Conservation (phyloP, 1,140 invertebrate species). For the Popillia japonica region DNA sequence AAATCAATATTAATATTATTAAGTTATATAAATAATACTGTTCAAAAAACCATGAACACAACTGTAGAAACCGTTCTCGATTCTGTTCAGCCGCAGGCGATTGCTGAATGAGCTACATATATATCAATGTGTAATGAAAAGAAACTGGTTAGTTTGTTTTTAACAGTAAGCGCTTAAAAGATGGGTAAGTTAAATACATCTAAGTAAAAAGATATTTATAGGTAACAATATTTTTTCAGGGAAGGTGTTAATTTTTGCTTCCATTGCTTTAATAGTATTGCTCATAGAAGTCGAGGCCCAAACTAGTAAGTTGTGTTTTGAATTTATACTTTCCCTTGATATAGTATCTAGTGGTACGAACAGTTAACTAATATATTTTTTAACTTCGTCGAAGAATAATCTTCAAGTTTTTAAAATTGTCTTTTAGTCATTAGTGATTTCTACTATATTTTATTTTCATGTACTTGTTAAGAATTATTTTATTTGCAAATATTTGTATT, state of each 20-base stretch:
- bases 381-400: too few species aligned
- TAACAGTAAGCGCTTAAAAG: neutral
- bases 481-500: too few species aligned
- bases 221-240: neutral
- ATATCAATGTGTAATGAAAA: slow-evolving; percentile 8
- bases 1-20: too few species aligned
- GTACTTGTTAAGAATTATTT: too few species aligned
- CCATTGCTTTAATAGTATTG: neutral
- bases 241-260: neutral
- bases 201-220: neutral
- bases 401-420: too few species aligned
- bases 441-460: too few species aligned
- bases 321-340: neutral
- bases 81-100: neutral
- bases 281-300: neutral
- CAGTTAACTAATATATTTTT: too few species aligned
- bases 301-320: neutral
- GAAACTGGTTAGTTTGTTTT: slow-evolving; percentile 27
- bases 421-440: too few species aligned
- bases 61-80: slow-evolving; percentile 3
- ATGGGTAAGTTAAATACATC: neutral
- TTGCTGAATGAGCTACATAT: neutral
- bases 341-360: too few species aligned
- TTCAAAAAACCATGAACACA: neutral
- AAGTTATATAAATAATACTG: neutral